These are phyloP conservation scores for Pseudochaenichthys georgianus DNA, from an alignment of 2,797 vertebrate genomes.

Conservation along the genomic window DNA sequence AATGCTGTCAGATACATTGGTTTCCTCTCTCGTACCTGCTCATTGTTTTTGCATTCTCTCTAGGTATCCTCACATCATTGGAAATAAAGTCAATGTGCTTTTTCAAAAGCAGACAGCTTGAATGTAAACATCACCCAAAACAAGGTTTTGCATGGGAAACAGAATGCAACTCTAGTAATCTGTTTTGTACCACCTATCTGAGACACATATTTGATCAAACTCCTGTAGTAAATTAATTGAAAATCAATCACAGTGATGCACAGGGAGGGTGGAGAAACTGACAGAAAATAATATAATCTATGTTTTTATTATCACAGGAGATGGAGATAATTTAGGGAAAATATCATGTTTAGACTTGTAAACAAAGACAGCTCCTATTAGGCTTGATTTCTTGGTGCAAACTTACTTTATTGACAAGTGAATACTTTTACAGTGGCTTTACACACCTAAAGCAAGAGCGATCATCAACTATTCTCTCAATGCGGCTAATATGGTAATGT, in stretches of 20 bases:
- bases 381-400: constrained; percentile 32
- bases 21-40: neutral
- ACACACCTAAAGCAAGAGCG: constrained; percentile 55
- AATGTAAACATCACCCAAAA: constrained; percentile 56
- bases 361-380: constrained; percentile 51
- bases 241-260: constrained; percentile 76
- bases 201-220: constrained; percentile 62
- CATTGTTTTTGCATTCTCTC: constrained; percentile 41
- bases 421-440: constrained; percentile 60
- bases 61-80: constrained; percentile 17
- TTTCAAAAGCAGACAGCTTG: constrained; percentile 53
- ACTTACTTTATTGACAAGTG: constrained; percentile 59
- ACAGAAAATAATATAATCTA: constrained; percentile 69
- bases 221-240: constrained; percentile 64
- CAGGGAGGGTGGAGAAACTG: constrained; percentile 52
- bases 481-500: constrained; percentile 75
- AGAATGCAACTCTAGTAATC: constrained; percentile 53
- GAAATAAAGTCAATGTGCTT: constrained; percentile 33
- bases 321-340: constrained; percentile 47
- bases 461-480: constrained; percentile 62
- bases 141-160: constrained; percentile 52
- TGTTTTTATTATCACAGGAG: constrained; percentile 69
- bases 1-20: neutral
- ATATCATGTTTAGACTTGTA: constrained; percentile 50
- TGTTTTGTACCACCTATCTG: constrained; percentile 53